phyloP scores from a whole-genome alignment of 2,888 invertebrate species.

The Cerastis leucographa region DNA sequence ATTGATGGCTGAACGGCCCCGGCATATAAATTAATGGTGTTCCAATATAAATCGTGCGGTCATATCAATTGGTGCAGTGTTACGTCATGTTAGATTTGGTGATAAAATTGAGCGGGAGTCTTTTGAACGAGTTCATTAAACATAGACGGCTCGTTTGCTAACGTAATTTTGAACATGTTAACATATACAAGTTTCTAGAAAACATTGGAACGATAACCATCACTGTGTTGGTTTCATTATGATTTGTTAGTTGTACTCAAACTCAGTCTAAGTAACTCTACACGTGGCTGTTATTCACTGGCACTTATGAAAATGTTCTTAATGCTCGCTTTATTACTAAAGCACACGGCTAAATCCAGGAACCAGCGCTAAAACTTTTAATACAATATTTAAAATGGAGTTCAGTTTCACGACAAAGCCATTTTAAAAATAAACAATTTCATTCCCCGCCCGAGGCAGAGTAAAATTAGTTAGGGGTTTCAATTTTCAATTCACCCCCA shows the following conservation, averaged over 20 bases:
- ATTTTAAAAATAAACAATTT: slow-evolving; percentile 45
- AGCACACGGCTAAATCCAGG: not conserved
- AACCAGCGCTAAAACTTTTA: not conserved
- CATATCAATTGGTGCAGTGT: slow-evolving; percentile 34
- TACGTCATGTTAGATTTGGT: slow-evolving; percentile 18
- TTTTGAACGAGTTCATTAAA: not conserved
- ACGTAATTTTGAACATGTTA: not conserved
- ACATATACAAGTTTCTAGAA: not conserved
- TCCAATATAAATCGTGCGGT: slow-evolving; percentile 48
- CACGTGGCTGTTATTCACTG: not conserved
- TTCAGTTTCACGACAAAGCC: slow-evolving; percentile 10
- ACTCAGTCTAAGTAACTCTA: no score
- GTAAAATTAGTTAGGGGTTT: slow-evolving; percentile 38
- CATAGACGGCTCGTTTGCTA: no score
- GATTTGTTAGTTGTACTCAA: no score
- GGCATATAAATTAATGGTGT: slow-evolving; percentile 49
- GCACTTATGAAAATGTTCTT: not conserved
- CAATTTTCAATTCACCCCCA: slow-evolving; percentile 47
- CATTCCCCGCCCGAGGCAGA: slow-evolving; percentile 9
- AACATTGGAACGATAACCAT: not conserved
- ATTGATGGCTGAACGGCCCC: slow-evolving; percentile 35
- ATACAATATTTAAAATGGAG: slow-evolving; percentile 19
- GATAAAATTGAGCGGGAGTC: slow-evolving; percentile 2
- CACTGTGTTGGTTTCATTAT: not conserved
- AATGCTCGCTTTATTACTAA: not conserved